Conservation (phyloP, 2,113 vertebrate species). For the Synchiropus splendidus region DNA sequence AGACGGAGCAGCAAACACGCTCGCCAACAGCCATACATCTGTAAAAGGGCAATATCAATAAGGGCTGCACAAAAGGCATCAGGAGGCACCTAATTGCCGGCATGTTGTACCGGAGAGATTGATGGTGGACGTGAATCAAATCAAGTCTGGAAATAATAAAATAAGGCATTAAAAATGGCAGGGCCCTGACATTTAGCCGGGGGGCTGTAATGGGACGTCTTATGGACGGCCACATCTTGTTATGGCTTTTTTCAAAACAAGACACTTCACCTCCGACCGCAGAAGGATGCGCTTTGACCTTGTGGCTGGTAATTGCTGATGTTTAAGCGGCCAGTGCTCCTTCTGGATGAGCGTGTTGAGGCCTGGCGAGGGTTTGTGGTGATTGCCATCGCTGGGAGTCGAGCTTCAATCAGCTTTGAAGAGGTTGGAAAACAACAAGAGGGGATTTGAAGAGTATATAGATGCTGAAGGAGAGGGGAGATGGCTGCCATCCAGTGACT, state of each 20-base stretch:
- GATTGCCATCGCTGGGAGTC: slow-evolving; percentile 42
- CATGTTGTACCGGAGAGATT: slow-evolving; percentile 30
- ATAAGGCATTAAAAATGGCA: slow-evolving; percentile 8
- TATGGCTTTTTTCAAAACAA: slow-evolving; percentile 35
- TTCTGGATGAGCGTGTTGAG: slow-evolving; percentile 26
- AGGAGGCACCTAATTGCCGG: slow-evolving; percentile 41
- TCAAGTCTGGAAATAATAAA: slow-evolving; percentile 7
- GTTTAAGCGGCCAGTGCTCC: slow-evolving; percentile 28
- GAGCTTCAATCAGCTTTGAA: slow-evolving; percentile 50
- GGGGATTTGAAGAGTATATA: slow-evolving; percentile 36
- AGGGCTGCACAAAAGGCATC: slow-evolving; percentile 25
- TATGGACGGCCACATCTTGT: slow-evolving; percentile 38
- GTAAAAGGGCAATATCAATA: slow-evolving; percentile 46
- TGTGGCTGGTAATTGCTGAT: slow-evolving; percentile 39
- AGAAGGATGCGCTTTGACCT: slow-evolving; percentile 42
- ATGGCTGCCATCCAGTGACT: slow-evolving; percentile 23
- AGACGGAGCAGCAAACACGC: background rate
- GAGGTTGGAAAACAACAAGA: slow-evolving; percentile 35
- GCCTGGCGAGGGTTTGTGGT: slow-evolving; percentile 27
- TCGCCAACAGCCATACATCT: slow-evolving; percentile 28
- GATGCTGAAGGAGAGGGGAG: slow-evolving; percentile 7
- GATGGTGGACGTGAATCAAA: slow-evolving; percentile 36
- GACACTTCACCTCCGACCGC: slow-evolving; percentile 38
- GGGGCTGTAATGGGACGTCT: slow-evolving; percentile 30
- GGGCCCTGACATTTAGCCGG: slow-evolving; percentile 44